phyloP scores from a whole-genome alignment of 1,140 invertebrate species.

The Lepidurus arcticus region DNA sequence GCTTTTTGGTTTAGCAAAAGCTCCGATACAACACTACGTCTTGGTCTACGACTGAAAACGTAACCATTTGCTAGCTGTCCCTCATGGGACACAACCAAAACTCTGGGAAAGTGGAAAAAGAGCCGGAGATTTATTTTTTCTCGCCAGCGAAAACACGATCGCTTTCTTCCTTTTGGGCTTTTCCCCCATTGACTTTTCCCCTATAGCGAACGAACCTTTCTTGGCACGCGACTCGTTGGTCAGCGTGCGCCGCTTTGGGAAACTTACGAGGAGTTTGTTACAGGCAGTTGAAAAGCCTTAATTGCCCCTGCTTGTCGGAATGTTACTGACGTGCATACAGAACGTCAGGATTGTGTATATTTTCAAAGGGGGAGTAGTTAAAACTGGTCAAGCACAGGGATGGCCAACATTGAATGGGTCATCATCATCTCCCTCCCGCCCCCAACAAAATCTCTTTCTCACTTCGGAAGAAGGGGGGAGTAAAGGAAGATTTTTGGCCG shows the following conservation, averaged over 20 bases:
- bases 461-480: neutral
- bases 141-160: neutral
- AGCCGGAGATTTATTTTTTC: neutral
- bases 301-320: neutral
- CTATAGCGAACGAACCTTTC: neutral
- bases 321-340: neutral
- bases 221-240: neutral
- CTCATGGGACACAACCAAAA: neutral
- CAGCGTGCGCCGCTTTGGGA: neutral
- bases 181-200: neutral
- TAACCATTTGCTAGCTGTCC: slow-evolving; percentile 21
- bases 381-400: neutral
- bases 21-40: neutral
- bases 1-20: neutral
- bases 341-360: neutral
- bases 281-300: neutral
- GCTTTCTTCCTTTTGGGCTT: too few species aligned
- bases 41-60: neutral
- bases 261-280: neutral
- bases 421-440: neutral
- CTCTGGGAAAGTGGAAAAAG: neutral
- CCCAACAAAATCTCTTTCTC: neutral
- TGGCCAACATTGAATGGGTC: neutral
- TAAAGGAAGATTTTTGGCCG: neutral
- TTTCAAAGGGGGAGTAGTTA: neutral